Conservation (phyloP, 2,797 vertebrate genomes). For the Thunnus albacares region DNA sequence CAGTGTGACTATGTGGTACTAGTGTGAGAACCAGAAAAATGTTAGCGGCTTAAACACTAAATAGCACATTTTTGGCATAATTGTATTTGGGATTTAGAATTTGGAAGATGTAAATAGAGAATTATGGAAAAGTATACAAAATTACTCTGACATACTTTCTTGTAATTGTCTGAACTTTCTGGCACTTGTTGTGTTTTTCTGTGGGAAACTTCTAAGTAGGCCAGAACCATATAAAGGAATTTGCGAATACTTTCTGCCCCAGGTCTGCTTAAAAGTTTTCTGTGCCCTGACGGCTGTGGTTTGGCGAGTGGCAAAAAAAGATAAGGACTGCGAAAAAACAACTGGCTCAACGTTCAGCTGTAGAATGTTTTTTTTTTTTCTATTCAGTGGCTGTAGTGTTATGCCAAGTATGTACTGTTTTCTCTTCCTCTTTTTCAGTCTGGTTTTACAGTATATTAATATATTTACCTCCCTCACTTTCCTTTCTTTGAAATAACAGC, state of each 20-base stretch:
- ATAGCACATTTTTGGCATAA: constrained; percentile 33
- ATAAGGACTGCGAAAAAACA: constrained; percentile 57
- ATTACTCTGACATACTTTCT: constrained; percentile 43
- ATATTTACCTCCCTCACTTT: constrained; percentile 80
- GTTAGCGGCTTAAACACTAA: constrained; percentile 32
- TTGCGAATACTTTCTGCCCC: constrained; percentile 53
- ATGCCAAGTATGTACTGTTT: constrained; percentile 73
- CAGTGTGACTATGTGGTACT: constrained; percentile 26
- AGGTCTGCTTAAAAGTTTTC: constrained; percentile 56
- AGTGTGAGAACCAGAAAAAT: constrained; percentile 36
- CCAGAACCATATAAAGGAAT: constrained; percentile 64
- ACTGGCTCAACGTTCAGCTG: constrained; percentile 68
- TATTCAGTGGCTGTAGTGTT: constrained; percentile 65
- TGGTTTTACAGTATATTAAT: constrained; percentile 82
- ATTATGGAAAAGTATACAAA: constrained; percentile 45
- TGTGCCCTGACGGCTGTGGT: constrained; percentile 44
- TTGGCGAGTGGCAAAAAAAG: constrained; percentile 34
- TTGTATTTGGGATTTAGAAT: constrained; percentile 29
- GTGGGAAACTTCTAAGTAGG: constrained; percentile 44
- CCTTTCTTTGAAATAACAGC: constrained; percentile 81
- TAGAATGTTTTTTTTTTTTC: constrained; percentile 52
- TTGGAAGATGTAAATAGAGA: constrained; percentile 21
- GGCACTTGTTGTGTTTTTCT: constrained; percentile 40
- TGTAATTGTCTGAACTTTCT: constrained; percentile 50
- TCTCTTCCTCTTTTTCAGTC: constrained; percentile 59